Percentiles rank a stretch among this genome's conserved stretches.
These are phyloP conservation scores for Penelope pileata DNA, from an alignment of 2,113 vertebrate species.

Conservation along the genomic window DNA sequence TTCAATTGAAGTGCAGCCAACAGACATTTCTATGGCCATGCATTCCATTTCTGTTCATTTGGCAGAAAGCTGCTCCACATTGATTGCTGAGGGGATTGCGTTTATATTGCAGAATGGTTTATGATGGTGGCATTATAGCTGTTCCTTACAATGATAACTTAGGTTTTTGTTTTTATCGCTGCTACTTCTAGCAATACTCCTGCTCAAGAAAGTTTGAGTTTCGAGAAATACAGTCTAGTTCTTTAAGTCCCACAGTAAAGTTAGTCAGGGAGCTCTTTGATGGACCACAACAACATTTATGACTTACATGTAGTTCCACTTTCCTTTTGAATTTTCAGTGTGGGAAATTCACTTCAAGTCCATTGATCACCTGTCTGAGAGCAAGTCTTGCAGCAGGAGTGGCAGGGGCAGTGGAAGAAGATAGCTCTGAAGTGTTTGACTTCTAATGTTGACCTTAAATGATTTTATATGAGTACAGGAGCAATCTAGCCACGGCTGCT, in stretches of 20 bases:
- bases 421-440: background rate
- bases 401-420: background rate
- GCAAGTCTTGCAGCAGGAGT: background rate
- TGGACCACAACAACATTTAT: background rate
- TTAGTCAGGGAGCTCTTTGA: background rate
- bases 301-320: background rate
- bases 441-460: background rate
- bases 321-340: background rate
- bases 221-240: background rate
- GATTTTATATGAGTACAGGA: background rate
- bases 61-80: fast-evolving
- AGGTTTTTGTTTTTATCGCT: background rate
- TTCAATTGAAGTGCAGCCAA: background rate
- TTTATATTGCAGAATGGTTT: background rate
- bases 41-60: background rate
- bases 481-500: background rate
- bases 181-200: background rate
- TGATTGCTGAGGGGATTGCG: background rate
- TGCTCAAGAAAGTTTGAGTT: background rate
- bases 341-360: background rate
- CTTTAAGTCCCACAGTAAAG: background rate
- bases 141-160: background rate
- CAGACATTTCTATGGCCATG: background rate
- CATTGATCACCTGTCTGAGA: background rate
- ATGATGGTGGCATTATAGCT: background rate